Evolutionary conservation across 1,140 invertebrate species (phyloP), one percentile per base, ranked within the genome.

Genomic region (Apis florea): DNA sequence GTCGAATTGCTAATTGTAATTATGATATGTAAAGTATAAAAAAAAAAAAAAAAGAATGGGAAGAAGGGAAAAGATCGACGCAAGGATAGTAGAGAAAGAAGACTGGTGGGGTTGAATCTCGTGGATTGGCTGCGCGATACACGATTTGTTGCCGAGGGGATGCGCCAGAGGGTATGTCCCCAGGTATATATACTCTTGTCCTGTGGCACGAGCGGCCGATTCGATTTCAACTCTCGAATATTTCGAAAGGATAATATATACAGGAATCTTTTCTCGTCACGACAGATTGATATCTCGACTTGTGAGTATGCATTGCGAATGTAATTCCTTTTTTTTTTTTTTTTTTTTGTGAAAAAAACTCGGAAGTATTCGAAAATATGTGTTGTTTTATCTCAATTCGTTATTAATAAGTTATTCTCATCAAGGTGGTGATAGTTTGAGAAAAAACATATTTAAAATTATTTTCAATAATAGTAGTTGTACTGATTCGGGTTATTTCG

Each of bases 151-250:
- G 59, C 58, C 47, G 78, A 86, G 88, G 88, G 88, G 88, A 79
- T 89, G 88, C 85, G 81, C 82, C 58, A 77, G 75, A 85, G 87
- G 87, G 83, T 89, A 82, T 76, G 78, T 88, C 80, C 69, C 51
- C 78, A 86, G 85, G 87, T 88, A 88, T 88, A 88, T 88, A 88
- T 85, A 83, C 83, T 83, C 80, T 70, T 54, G 84, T 74, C 78
- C 53, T 71, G 64, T 49, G 64, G 56, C 61, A 51, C 64, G 53
- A 88, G 78, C 77, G 72, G 67, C 63, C 72, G 81, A 88, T 88
- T 56, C 78, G 75, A 88, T 88, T 68, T 54, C 74, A 83, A 77
- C 83, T 79, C 66, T 61, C 66, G 80, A 83, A 85, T 84, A 78
- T 63, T 79, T 80, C 59, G 26, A 21, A 49, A 31, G 64, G 68